Percentiles rank a stretch among this genome's conserved stretches.
These are phyloP conservation scores for Microtus richardsoni DNA, from an alignment of 2,113 vertebrate species.

Conservation along the genomic window DNA sequence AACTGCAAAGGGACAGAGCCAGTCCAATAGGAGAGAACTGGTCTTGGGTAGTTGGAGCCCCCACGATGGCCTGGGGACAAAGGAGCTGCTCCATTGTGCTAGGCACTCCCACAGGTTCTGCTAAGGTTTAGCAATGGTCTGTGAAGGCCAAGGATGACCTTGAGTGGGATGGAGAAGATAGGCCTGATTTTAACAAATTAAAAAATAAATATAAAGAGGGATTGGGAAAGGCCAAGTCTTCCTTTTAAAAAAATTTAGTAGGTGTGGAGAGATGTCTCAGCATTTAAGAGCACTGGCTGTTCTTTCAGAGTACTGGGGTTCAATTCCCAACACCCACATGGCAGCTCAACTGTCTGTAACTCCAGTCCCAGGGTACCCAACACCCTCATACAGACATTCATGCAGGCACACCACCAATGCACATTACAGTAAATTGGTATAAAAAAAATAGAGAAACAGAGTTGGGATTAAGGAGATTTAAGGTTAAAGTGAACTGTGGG, in stretches of 20 bases:
- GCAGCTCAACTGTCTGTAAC: background rate
- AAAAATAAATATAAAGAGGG: background rate
- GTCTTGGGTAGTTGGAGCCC: background rate
- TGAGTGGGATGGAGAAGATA: background rate
- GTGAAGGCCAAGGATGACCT: background rate
- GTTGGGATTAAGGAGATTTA: background rate
- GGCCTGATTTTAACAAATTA: background rate
- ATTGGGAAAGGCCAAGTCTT: background rate
- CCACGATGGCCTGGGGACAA: background rate
- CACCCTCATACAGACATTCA: background rate
- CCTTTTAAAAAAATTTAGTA: conserved; percentile 26
- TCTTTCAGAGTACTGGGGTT: background rate
- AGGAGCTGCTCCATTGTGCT: background rate
- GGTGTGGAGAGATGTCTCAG: background rate
- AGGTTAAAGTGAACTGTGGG: background rate
- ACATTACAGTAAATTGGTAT: background rate
- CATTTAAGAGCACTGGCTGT: background rate
- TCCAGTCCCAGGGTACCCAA: background rate
- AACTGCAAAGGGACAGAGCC: background rate
- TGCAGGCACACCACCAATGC: background rate
- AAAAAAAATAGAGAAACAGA: conserved; percentile 16
- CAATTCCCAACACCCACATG: background rate
- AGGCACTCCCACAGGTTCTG: background rate
- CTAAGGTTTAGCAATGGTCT: background rate
- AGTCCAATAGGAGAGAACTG: background rate